Evolutionary conservation across 1,140 invertebrate species (phyloP), one percentile per base, ranked within the genome.

Genomic region (Caenorhabditis latens): DNA sequence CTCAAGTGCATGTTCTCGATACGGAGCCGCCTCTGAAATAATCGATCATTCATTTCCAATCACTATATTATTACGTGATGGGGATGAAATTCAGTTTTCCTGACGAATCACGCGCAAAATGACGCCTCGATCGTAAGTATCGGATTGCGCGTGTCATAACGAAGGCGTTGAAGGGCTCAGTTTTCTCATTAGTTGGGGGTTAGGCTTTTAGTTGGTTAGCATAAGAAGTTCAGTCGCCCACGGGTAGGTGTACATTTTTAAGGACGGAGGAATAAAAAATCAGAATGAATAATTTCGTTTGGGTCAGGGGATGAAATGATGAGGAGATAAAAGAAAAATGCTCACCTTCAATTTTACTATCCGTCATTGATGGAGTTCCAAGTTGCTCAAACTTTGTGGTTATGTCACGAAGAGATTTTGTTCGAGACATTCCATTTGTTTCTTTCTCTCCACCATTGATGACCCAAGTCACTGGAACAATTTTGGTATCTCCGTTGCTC

Each of bases 301-400:
- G 32, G 83, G 57, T 46, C 40, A 48, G 82, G 32, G 32, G 1
- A 79, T 71, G n/a, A 46, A 55, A 16, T 6, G 13, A 9, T 24
- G 16, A 24, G 57, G n/a, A 61, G 43, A 82, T 42, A 21, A 19
- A 82, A 82, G 19, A 53, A 0, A 53, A 14, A 82, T 16, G 32
- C 71, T 9, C 46, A 79, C 71, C 71, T 79, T 79, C 71, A 50
- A 79, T 79, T n/a, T 79, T 79, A 79, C 46, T 58, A 13, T 79
- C 57, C 0, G 14, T 50, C 21, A 6, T 43, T 14, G 46, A 58
- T 63, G 75, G 24, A 57, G 71, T 79, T 11, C 71, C 71, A 53
- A 79, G 57, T 55, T 87, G 83, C 63, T 90, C 90, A 67, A 90
- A 90, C 63, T 91, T 91, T 6, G 87, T 84, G 19, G 90, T 86